Base-by-base conservation (phyloP, 2,113 vertebrate species). In the Nyctereutes procyonoides region DNA sequence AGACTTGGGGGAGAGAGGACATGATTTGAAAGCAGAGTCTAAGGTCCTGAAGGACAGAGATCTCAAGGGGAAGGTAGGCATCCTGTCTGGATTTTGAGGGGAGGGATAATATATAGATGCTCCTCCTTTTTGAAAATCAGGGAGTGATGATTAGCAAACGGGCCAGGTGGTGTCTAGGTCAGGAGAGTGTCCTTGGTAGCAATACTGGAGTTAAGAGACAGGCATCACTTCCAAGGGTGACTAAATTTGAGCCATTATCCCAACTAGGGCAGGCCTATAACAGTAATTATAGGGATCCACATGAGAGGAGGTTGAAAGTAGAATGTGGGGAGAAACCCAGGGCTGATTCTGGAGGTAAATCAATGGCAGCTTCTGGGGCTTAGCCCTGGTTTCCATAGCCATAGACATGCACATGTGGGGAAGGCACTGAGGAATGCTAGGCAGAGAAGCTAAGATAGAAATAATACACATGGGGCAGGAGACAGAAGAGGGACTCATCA, bases 21-120 rank as follows among this genome's bases (percentile, higher is more conserved):
- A 4, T 79, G 24, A 76, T 55, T 2, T 74, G 24, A 73, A 13
- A 79, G 5, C 51, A 86, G 22, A 2, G n/a, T 94, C 12, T 10
- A 71, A 51, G 30, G 30, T 69, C 16, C 38, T 55, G 15, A 35
- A 87, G 48, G 5, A 96, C 14, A 8, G 5, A 88, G 24, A 51
- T 15, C 11, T 85, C 48, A 67, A n/a, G 13, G 73, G 16, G 26
- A 95, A 96, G 12, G 32, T 2, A 90, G 35, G 9, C 6, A 53
- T 69, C 55, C 19, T 65, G 71, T 74, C 76, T 71, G 20, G 11
- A 7, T 14, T 73, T 79, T 3, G 11, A 7, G 26, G 5, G 0
- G 10, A 48, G 19, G 16, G 9, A n/a, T 0, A 0, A 17, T 65
- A 1, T 12, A 32, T 24, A 14, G 5, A 8, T 55, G 15, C 0